A percentile compares a stretch with the other conserved stretches of the same genome.
phyloP scores from a whole-genome alignment of 2,888 invertebrate species.

The Azorinus chamasolen region DNA sequence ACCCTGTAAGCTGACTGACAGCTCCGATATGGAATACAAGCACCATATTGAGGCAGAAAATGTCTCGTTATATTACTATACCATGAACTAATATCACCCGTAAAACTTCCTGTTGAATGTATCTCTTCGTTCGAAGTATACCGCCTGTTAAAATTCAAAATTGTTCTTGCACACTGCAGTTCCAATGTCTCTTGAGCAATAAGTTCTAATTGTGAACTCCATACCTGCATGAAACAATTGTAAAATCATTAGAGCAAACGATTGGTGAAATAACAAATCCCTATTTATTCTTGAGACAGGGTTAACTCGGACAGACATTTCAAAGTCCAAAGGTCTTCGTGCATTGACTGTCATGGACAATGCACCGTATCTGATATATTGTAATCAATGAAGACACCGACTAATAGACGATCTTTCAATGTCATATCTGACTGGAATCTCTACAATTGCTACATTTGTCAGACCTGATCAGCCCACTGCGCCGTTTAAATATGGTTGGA shows the following conservation, averaged over 20 bases:
- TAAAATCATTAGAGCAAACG: background rate
- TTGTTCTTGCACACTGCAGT: constrained; percentile 4
- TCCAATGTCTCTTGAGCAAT: constrained; percentile 25
- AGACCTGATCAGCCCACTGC: too few relatives aligned
- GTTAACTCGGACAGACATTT: too few relatives aligned
- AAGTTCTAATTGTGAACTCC: constrained; percentile 44
- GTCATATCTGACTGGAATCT: too few relatives aligned
- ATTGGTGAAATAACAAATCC: too few relatives aligned
- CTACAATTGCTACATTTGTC: too few relatives aligned
- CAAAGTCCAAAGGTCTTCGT: too few relatives aligned
- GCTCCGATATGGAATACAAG: constrained; percentile 26
- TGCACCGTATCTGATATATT: too few relatives aligned
- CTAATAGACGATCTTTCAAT: too few relatives aligned
- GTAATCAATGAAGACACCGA: too few relatives aligned
- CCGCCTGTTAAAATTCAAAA: constrained; percentile 20
- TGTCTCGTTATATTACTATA: constrained; percentile 33
- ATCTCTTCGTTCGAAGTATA: constrained; percentile 35
- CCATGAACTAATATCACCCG: constrained; percentile 48
- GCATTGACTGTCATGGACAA: too few relatives aligned
- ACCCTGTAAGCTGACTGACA: constrained; percentile 43
- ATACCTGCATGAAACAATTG: constrained; percentile 45
- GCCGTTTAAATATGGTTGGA: too few relatives aligned
- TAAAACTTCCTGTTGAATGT: constrained; percentile 43
- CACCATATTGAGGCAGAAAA: constrained; percentile 24
- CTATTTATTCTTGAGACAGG: too few relatives aligned